Conservation (phyloP, 2,888 invertebrate genomes). For the Amblyteles armatorius region DNA sequence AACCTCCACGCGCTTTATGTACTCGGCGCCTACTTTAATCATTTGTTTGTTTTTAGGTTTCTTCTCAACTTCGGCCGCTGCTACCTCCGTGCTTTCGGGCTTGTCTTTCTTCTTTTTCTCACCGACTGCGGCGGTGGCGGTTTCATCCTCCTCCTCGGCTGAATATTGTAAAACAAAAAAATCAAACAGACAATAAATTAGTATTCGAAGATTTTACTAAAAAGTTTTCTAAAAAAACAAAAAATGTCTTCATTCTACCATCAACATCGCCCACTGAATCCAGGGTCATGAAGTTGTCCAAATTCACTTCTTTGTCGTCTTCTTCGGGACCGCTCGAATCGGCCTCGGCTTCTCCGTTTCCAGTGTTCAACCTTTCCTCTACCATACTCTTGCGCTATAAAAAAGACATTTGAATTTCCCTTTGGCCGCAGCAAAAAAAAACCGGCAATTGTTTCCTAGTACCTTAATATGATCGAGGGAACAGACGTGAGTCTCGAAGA, state of each 20-base stretch:
- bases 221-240: constrained; percentile 65
- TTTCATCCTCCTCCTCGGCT: constrained; percentile 86
- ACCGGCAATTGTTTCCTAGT: constrained; percentile 69
- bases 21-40: constrained; percentile 91
- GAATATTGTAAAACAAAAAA: constrained; percentile 26
- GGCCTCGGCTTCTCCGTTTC: constrained; percentile 86
- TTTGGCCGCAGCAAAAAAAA: constrained; percentile 36
- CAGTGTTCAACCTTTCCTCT: constrained; percentile 83
- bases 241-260: constrained; percentile 84
- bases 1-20: constrained; percentile 91
- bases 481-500: constrained; percentile 93
- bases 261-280: constrained; percentile 95
- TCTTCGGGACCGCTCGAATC: constrained; percentile 88
- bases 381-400: constrained; percentile 87
- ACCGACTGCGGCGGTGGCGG: constrained; percentile 76
- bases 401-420: constrained; percentile 46
- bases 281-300: constrained; percentile 95
- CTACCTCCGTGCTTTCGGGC: constrained; percentile 79
- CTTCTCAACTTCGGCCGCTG: constrained; percentile 80
- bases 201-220: constrained; percentile 12
- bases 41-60: constrained; percentile 88
- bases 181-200: neutral
- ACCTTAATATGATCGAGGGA: constrained; percentile 93
- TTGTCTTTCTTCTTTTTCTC: constrained; percentile 86
- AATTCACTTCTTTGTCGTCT: constrained; percentile 89